A percentile compares a stretch with the other conserved stretches of the same genome.
Evolutionary conservation across 2,797 vertebrate species (phyloP).

Genomic region (Cynopterus sphinx): DNA sequence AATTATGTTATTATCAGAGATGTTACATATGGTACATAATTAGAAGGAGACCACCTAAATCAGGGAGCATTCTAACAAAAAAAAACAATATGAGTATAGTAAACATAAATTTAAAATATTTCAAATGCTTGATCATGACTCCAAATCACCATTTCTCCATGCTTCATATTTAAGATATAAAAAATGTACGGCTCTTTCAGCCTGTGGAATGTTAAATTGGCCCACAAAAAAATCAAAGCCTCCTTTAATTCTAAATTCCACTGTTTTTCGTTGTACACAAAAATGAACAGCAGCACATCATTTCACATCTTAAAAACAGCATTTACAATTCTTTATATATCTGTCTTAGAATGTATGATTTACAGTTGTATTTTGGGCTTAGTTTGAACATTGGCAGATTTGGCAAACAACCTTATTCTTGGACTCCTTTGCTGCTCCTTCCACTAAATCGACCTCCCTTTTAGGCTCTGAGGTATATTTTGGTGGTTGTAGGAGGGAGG

Average conservation of each 20-base stretch:
- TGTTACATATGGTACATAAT: background rate
- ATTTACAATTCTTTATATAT: background rate
- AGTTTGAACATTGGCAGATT: background rate
- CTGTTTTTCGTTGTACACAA: background rate
- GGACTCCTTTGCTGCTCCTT: background rate
- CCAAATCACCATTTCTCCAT: background rate
- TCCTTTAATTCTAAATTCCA: background rate
- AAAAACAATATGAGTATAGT: background rate
- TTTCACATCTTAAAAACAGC: background rate
- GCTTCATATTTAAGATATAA: background rate
- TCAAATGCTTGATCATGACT: background rate
- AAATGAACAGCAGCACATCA: background rate
- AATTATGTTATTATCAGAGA: background rate
- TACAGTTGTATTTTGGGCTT: background rate
- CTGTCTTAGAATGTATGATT: background rate
- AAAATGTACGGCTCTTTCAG: background rate
- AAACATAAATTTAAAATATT: background rate
- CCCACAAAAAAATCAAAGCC: background rate
- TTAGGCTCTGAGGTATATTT: background rate
- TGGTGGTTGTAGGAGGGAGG: background rate
- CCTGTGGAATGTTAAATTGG: background rate
- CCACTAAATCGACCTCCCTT: background rate
- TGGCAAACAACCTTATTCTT: background rate
- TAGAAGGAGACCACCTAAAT: background rate
- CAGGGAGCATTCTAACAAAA: background rate